Evolutionary conservation across 2,888 invertebrate species (phyloP).

Genomic region (Augiades crinisus): DNA sequence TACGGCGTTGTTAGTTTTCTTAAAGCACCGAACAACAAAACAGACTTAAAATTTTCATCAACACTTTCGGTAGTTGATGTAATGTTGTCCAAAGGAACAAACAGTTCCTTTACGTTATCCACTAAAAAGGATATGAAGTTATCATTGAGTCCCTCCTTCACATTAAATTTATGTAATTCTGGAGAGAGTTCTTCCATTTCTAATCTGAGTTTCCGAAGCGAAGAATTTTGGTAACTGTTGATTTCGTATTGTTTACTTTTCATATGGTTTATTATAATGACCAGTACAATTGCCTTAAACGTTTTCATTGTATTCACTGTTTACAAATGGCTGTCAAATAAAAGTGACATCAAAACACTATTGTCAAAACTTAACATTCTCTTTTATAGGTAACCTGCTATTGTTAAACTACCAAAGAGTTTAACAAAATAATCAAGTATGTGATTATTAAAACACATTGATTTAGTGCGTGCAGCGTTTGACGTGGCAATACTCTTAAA

Average conservation of each 20-base stretch:
- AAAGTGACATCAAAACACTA: too few species aligned
- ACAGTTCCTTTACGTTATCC: conserved; percentile 56
- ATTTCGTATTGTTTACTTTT: background rate
- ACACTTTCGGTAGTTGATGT: conserved; percentile 27
- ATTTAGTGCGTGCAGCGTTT: background rate
- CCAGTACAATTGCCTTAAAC: background rate
- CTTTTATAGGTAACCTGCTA: too few species aligned
- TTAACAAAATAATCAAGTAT: background rate
- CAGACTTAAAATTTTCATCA: conserved; percentile 11
- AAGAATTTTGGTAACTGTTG: conserved; percentile 14
- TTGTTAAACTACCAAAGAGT: too few species aligned
- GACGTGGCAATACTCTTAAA: background rate
- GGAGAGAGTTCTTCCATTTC: conserved; percentile 47
- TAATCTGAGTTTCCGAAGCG: conserved; percentile 49
- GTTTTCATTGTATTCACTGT: too few species aligned
- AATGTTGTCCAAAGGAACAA: conserved; percentile 39
- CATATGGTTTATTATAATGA: background rate
- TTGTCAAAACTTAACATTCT: too few species aligned
- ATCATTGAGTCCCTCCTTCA: conserved; percentile 38
- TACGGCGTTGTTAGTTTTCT: conserved; percentile 20
- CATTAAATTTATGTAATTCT: conserved; percentile 34
- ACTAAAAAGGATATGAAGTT: conserved; percentile 55
- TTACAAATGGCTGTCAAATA: too few species aligned
- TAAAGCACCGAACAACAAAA: conserved; percentile 7
- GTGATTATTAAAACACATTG: background rate